Base-by-base conservation (phyloP, 2,797 vertebrate genomes). In the Crax fasciolata region DNA sequence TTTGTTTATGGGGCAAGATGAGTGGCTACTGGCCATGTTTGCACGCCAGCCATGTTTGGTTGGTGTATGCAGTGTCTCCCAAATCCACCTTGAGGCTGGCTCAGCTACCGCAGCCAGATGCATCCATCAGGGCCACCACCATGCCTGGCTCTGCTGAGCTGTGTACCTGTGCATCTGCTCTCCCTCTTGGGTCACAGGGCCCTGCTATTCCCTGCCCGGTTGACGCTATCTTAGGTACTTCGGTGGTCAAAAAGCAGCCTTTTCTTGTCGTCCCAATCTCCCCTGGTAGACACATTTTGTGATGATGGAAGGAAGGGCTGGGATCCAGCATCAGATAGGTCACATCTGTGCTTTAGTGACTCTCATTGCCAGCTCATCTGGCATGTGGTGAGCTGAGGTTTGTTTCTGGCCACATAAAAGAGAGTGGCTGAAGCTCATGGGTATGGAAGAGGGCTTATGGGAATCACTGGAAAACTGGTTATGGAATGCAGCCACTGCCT, bases 91-190 rank as follows among this genome's bases (percentile, higher is more conserved):
- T 30, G 54, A 55, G 54, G 28, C 54, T 55, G 54, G 54, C 54
- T 55, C 28, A 55, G 54, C 54, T 55, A 20, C 30, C 54, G 20
- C 54, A 32, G n/a, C 30, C 54, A 32, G 54, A n/a, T 21, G 8
- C 54, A 57, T 57, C 11, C 19, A 13, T 57, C 30, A 21, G 30
- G 54, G 54, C 54, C n/a, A 30, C 54, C 54, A 32, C 51, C 8
- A 30, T 57, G 35, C 51, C 39, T 75, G 67, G 49, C 39, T 87
- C 66, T 94, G 66, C 62, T 94, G 71, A 61, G 83, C 32, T 92
- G 2, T 61, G 67, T 44, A 21, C 38, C 21, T 89, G 0, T 28
- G 14, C 28, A 28, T 10, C 20, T 27, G 25, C 10, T 52, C 16
- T 49, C n/a, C n/a, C 9, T 70, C 63, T 66, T 43, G 73, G 66